A percentile compares a stretch with the other conserved stretches of the same genome.
These are phyloP conservation scores for Philaethria dido DNA, from an alignment of 2,888 invertebrate genomes.

Conservation along the genomic window DNA sequence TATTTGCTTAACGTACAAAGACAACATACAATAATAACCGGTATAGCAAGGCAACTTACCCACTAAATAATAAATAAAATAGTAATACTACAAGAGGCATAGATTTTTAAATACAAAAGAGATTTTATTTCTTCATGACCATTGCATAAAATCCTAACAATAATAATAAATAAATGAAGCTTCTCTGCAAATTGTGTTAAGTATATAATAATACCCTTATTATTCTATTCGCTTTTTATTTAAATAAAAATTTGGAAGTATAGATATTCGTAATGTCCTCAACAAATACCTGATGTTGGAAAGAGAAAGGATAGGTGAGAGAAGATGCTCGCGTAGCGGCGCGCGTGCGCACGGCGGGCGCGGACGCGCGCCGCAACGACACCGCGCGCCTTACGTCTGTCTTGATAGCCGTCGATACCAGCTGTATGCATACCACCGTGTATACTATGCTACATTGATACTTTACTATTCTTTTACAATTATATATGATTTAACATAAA, in stretches of 20 bases:
- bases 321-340: constrained; percentile 64
- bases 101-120: too few species aligned
- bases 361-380: constrained; percentile 72
- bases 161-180: too few species aligned
- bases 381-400: constrained; percentile 86
- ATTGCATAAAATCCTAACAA: too few species aligned
- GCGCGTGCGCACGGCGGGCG: constrained; percentile 74
- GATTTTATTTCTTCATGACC: too few species aligned
- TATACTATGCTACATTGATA: constrained; percentile 26
- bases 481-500: constrained; percentile 30
- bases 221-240: too few species aligned
- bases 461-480: not conserved
- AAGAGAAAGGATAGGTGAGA: constrained; percentile 74
- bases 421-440: constrained; percentile 73
- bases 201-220: too few species aligned
- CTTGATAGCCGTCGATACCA: constrained; percentile 91
- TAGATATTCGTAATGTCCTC: too few species aligned
- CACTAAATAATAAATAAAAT: too few species aligned
- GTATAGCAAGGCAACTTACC: not conserved
- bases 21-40: not conserved
- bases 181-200: too few species aligned
- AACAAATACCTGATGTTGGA: constrained; percentile 64
- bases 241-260: too few species aligned
- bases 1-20: constrained; percentile 1
- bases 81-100: not conserved